Evolutionary conservation across 2,797 vertebrate species (phyloP), one percentile per base, ranked within the genome.

Genomic region (Eospalax fontanierii): DNA sequence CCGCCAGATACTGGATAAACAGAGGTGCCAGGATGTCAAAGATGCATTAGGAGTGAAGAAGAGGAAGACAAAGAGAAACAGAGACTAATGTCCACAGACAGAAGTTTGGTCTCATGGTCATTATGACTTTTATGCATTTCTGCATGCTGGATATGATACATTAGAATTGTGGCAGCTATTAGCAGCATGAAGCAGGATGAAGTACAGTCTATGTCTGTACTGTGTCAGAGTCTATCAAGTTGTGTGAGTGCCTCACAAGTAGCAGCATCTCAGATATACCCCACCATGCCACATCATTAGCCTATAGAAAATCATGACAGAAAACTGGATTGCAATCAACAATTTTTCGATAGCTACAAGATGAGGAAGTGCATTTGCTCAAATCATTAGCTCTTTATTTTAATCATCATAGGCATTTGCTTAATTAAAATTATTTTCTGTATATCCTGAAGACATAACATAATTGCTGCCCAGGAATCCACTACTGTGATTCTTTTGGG

Each of bases 391-490:
- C 24, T 79, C 68, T 95, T 95, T 94, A 21, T 94, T 40, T 93
- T 54, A 71, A 84, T 88, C 28, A 71, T 61, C 59, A 84, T 92
- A 87, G 94, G 26, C 61, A 95, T 71, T 95, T 95, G 38, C 68
- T 91, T 97, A 92, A 94, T 93, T 93, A 94, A 94, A 95, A 86
- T 46, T 96, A 9, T 70, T 86, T 95, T 33, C 66, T 65, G 14
- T 79, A 8, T 88, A 12, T 91, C 61, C 89, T 91, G 54, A 96
- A 91, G 80, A 84, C 33, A 96, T 57, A 54, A 78, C 43, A 61
- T 96, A 97, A 97, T 94, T 96, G 86, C 65, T 75, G 21, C 50
- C 43, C 30, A 83, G 68, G 57, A 96, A 95, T 57, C 63, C 82
- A 40, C 81, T 91, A 90, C 30, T 85, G 63, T 78, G 59, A n/a